These are phyloP conservation scores for Salticus scenicus DNA, from an alignment of 2,888 invertebrate genomes.

Conservation along the genomic window DNA sequence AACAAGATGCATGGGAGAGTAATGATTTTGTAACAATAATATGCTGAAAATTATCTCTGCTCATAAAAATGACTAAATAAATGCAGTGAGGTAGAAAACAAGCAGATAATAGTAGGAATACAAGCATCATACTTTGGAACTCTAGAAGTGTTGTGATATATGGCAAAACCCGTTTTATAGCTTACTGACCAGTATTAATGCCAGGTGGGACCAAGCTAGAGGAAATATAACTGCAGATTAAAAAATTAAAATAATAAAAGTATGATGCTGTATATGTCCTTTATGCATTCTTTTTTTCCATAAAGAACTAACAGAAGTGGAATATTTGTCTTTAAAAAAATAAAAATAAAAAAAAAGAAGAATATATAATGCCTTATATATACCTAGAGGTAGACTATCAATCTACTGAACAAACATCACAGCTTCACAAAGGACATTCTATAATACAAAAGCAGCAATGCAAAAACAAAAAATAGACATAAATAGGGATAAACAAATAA, in stretches of 20 bases:
- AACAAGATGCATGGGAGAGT: no score
- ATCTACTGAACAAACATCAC: not conserved
- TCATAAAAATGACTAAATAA: conserved; percentile 8
- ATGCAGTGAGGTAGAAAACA: conserved; percentile 5
- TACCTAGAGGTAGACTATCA: conserved; percentile 16
- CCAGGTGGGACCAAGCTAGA: conserved; percentile 1
- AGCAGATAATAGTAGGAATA: not conserved
- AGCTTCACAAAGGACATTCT: conserved; percentile 7
- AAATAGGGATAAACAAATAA: not conserved
- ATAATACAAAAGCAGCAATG: conserved; percentile 26
- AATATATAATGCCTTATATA: not conserved
- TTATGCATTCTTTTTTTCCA: not conserved
- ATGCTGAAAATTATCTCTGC: no score
- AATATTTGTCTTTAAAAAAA: no score
- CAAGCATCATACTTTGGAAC: conserved; percentile 1
- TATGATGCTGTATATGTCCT: not conserved
- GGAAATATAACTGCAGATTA: not conserved
- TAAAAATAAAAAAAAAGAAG: not conserved
- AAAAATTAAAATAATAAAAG: no score
- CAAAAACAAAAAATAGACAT: not conserved
- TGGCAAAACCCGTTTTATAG: not conserved
- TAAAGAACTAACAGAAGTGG: no score
- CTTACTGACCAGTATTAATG: conserved; percentile 11
- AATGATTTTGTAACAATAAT: no score
- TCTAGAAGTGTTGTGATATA: not conserved